A percentile compares a stretch with the other conserved stretches of the same genome.
These are phyloP conservation scores for Timandra comae DNA, from an alignment of 2,888 invertebrate genomes.

Conservation along the genomic window DNA sequence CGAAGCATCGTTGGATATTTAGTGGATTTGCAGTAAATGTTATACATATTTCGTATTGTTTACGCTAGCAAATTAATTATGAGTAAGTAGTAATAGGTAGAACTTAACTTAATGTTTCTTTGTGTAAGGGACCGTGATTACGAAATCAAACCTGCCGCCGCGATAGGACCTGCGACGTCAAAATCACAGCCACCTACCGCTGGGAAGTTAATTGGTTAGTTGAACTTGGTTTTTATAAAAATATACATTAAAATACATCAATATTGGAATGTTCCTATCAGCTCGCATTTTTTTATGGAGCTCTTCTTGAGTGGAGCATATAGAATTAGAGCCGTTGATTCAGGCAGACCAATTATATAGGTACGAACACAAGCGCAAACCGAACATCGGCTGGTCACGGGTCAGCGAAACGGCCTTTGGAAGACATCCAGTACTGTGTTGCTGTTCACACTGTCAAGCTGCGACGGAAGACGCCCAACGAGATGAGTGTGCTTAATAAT, in stretches of 20 bases:
- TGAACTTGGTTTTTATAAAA: too few relatives aligned
- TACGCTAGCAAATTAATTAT: too few relatives aligned
- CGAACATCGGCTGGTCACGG: slow-evolving; percentile 11
- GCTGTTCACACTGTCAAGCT: slow-evolving; percentile 43
- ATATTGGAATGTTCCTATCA: too few relatives aligned
- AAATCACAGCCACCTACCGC: not conserved
- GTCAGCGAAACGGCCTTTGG: slow-evolving; percentile 13
- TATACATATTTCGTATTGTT: too few relatives aligned
- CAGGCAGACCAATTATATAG: too few relatives aligned
- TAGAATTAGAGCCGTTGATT: too few relatives aligned
- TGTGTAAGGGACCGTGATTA: not conserved
- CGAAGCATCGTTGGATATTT: slow-evolving; percentile 48
- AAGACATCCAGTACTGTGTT: slow-evolving; percentile 28
- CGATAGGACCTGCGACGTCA: not conserved
- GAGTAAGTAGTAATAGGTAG: too few relatives aligned
- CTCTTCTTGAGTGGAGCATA: too few relatives aligned
- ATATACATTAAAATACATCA: too few relatives aligned
- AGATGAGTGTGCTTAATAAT: slow-evolving; percentile 40
- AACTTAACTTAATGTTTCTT: not conserved
- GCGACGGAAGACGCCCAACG: slow-evolving; percentile 32
- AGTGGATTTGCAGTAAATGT: slow-evolving; percentile 48
- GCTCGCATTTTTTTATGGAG: too few relatives aligned
- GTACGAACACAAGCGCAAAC: not conserved
- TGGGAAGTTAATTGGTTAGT: not conserved
- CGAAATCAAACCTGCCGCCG: not conserved